Percentiles rank a stretch among this genome's conserved stretches.
Evolutionary conservation across 2,888 invertebrate species (phyloP).

Genomic region (Melinopterus prodromus): DNA sequence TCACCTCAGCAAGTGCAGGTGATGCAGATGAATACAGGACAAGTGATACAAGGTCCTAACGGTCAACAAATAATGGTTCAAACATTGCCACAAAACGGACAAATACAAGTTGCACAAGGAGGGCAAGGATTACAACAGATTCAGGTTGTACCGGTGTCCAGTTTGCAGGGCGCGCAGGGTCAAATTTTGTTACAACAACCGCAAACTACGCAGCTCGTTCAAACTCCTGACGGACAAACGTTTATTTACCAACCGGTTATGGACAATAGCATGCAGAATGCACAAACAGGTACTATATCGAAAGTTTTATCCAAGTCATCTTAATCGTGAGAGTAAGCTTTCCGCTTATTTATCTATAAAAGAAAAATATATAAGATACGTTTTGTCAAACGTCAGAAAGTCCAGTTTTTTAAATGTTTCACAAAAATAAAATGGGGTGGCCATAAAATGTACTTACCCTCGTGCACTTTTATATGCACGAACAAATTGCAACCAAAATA

Average conservation of each 20-base stretch:
- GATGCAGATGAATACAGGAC: constrained; percentile 66
- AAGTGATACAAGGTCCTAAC: constrained; percentile 72
- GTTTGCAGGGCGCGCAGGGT: constrained; percentile 66
- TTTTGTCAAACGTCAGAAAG: no score
- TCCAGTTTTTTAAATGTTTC: no score
- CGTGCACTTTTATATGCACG: no score
- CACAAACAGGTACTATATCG: constrained; percentile 61
- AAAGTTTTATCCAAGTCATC: constrained; percentile 4
- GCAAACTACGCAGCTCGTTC: constrained; percentile 82
- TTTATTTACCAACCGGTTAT: constrained; percentile 86
- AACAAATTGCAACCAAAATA: no score
- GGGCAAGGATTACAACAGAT: constrained; percentile 74
- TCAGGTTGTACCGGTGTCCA: constrained; percentile 78
- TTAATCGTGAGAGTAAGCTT: no score
- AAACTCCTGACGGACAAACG: constrained; percentile 92
- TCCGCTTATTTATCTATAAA: no score
- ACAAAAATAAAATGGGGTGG: no score
- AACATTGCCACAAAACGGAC: constrained; percentile 68
- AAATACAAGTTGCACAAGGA: constrained; percentile 72
- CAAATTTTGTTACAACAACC: constrained; percentile 71
- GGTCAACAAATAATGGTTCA: constrained; percentile 79
- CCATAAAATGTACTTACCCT: no score
- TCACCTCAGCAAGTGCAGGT: constrained; percentile 71
- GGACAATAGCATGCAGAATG: constrained; percentile 56
- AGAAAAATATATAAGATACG: no score